Conservation (phyloP, 2,113 vertebrate genomes). For the Aegithalos caudatus region DNA sequence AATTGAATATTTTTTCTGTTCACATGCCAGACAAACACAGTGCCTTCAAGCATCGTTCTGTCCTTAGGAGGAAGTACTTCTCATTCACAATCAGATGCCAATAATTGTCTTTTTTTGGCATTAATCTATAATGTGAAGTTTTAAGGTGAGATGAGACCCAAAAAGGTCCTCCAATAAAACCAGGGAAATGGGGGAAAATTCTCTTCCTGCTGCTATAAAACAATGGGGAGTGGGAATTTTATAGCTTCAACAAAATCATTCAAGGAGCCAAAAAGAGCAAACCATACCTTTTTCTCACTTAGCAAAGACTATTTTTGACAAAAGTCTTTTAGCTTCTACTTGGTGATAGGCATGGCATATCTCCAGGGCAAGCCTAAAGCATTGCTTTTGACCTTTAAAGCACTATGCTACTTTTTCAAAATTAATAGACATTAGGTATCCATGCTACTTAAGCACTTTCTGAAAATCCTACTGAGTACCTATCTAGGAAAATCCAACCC, state of each 20-base stretch:
- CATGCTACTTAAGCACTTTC: not conserved
- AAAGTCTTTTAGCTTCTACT: not conserved
- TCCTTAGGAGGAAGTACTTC: not conserved
- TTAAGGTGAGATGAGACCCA: not conserved
- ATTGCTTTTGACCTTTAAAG: conserved; percentile 11
- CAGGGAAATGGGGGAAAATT: rapidly evolving
- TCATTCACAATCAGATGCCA: not conserved
- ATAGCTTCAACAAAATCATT: not conserved
- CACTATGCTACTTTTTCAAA: not conserved
- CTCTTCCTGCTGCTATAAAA: not conserved
- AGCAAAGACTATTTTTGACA: not conserved
- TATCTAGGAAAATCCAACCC: not conserved
- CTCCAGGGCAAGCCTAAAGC: not conserved
- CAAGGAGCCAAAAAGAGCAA: not conserved
- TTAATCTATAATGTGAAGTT: not conserved
- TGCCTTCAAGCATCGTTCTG: not conserved
- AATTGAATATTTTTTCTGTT: not conserved
- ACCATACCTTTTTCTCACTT: not conserved
- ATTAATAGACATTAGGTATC: not conserved
- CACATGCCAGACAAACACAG: not conserved
- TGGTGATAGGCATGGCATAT: not conserved
- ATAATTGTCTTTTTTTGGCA: not conserved
- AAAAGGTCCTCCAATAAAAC: not conserved
- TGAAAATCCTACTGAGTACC: not conserved
- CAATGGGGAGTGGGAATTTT: not conserved